These are phyloP conservation scores for Rallus crepitans DNA, from an alignment of 2,797 vertebrate genomes.

Conservation along the genomic window DNA sequence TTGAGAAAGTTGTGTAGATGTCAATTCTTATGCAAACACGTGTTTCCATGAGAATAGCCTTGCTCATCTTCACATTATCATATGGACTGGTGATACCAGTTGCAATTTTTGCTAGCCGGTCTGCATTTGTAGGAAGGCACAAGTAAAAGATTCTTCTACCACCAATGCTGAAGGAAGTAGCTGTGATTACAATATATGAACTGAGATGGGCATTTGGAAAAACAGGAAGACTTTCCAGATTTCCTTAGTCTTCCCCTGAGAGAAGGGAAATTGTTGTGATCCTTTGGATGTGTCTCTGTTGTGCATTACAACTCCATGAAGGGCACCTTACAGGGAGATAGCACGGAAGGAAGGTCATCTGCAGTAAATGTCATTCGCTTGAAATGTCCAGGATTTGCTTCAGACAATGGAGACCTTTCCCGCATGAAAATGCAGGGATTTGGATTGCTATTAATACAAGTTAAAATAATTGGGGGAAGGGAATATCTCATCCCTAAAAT, in stretches of 20 bases:
- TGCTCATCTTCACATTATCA: neutral
- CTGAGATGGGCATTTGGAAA: neutral
- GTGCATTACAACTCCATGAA: neutral
- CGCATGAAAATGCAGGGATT: neutral
- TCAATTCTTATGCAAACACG: slow-evolving; percentile 5
- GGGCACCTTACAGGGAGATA: neutral
- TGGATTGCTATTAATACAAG: neutral
- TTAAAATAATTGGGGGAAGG: neutral
- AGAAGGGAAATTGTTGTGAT: too few species aligned
- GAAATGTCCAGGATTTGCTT: neutral
- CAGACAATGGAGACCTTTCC: neutral
- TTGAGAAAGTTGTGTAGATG: slow-evolving; percentile 17
- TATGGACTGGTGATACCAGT: neutral
- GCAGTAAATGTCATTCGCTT: neutral
- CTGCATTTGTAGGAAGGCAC: neutral
- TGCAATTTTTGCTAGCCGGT: neutral
- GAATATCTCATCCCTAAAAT: neutral
- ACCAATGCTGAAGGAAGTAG: neutral
- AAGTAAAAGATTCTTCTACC: neutral
- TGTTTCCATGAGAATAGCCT: slow-evolving; percentile 4
- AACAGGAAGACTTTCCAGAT: neutral
- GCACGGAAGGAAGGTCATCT: neutral
- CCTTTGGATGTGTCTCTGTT: neutral
- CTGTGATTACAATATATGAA: neutral
- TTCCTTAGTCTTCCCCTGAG: neutral